Base-by-base conservation (phyloP, 2,113 vertebrate species). In the Platichthys stellatus region DNA sequence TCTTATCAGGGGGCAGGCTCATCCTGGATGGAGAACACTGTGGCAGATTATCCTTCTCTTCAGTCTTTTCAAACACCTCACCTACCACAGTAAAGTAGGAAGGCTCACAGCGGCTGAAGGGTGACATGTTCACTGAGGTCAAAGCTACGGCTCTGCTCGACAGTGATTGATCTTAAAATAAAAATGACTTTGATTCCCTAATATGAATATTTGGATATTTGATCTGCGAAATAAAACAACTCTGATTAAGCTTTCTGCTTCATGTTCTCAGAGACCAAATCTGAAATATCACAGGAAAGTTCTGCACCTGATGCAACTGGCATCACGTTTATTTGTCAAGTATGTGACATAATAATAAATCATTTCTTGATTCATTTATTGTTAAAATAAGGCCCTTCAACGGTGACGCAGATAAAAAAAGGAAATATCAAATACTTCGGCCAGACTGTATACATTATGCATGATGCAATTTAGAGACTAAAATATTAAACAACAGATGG, bases 1-100 rank as follows among this genome's bases (percentile, higher is more conserved):
- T 65, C 71, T 89, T 83, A 90, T 92, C 87, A 86, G 86, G 80
- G 74, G 57, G 60, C 58, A 71, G 65, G 54, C 79, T 86, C 74
- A 85, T 84, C 78, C 63, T 79, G 67, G 64, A 68, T 80, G 67
- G 80, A 78, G 86, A 84, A 78, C 57, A 83, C 59, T 5, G 45
- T 57, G 54, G 64, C 23, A 86, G 85, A 90, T 93, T 88, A 89
- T 76, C 72, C 81, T 20, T 78, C 74, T 72, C 51, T 35, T 81
- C 72, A 65, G 73, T 72, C 74, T 56, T 43, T 75, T 70, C 38
- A 78, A 74, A 76, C 45, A 23, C 28, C 21, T 56, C 53, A 78
- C 43, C 38, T 21, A 18, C 26, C 57, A 76, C 66, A 77, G 47
- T 13, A 72, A 67, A 80, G 49, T n/a, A 47, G 59, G 53, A 53